Percentiles rank a stretch among this genome's conserved stretches.
phyloP scores from a whole-genome alignment of 1,140 invertebrate genomes.

The Euura lappo region DNA sequence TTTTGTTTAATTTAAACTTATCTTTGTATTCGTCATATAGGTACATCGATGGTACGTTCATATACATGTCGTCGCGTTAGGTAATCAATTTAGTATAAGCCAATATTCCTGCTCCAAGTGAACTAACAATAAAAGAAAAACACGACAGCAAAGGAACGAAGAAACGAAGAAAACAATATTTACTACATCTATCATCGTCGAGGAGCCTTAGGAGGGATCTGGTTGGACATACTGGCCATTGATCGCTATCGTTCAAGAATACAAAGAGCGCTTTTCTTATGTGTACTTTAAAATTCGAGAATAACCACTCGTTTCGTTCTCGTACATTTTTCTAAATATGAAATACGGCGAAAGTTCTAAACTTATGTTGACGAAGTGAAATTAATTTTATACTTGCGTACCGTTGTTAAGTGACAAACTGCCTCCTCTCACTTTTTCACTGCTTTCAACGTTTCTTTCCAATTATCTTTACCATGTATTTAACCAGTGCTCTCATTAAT shows the following conservation, averaged over 20 bases:
- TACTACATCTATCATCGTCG: neutral
- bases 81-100: conserved; percentile 30
- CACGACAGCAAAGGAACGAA: neutral
- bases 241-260: neutral
- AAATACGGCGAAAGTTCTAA: neutral
- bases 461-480: too few species aligned
- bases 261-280: neutral
- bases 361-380: neutral
- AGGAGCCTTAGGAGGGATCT: neutral
- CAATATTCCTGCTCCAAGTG: conserved; percentile 31
- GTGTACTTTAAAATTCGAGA: neutral
- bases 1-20: neutral
- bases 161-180: neutral
- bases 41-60: conserved; percentile 38
- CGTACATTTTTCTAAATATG: neutral
- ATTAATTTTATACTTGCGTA: neutral
- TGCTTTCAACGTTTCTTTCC: too few species aligned
- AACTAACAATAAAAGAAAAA: neutral
- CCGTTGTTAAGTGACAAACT: neutral
- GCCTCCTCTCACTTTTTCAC: neutral
- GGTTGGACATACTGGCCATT: conserved; percentile 37
- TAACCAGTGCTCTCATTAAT: too few species aligned
- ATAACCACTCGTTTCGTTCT: neutral
- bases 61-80: conserved; percentile 35
- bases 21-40: conserved; percentile 32